These are phyloP conservation scores for Microctenopoma lineatum DNA, from an alignment of 2,797 vertebrate species.

Conservation along the genomic window DNA sequence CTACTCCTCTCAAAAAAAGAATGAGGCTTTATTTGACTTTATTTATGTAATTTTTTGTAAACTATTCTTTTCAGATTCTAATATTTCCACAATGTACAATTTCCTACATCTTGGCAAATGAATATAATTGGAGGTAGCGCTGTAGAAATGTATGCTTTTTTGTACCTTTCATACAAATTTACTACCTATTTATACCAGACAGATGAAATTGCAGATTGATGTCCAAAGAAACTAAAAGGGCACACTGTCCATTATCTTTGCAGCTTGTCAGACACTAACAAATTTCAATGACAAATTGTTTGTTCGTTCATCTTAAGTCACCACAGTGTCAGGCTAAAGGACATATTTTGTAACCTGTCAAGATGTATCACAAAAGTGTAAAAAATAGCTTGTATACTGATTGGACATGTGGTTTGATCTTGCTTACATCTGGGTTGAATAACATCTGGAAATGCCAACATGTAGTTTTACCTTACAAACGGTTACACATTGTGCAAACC, in stretches of 20 bases:
- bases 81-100: background rate
- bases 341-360: background rate
- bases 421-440: slow-evolving; percentile 14
- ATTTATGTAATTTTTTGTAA: too few relatives aligned
- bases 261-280: background rate
- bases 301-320: background rate
- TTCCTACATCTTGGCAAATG: too few relatives aligned
- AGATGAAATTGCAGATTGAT: too few relatives aligned
- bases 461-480: background rate
- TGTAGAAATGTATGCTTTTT: too few relatives aligned
- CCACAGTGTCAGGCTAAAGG: background rate
- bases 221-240: background rate
- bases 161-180: too few relatives aligned
- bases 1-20: too few relatives aligned
- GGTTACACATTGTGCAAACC: slow-evolving; percentile 11
- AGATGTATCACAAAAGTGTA: background rate
- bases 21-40: too few relatives aligned
- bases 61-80: background rate
- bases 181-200: too few relatives aligned
- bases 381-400: background rate
- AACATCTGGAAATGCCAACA: slow-evolving; percentile 11
- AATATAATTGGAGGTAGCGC: too few relatives aligned
- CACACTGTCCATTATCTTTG: slow-evolving; percentile 1
- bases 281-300: background rate
- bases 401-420: background rate